Evolutionary conservation across 2,113 vertebrate species (phyloP), one percentile per base, ranked within the genome.

Genomic region (Pteropus alecto): DNA sequence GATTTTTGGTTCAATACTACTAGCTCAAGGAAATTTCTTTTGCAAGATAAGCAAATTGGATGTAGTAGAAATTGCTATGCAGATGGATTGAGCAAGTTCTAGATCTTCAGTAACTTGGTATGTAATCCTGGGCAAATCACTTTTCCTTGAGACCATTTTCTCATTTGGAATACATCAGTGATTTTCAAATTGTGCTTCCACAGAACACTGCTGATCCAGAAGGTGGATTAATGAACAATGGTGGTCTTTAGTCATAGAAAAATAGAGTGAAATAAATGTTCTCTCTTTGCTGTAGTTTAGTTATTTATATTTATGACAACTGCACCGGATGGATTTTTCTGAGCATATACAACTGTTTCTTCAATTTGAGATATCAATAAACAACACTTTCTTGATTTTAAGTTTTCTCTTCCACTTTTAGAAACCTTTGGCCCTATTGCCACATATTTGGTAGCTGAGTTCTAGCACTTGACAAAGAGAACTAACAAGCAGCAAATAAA

Each of bases 91-190:
- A 84, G 21, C 43, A 92, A n/a, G 14, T 86, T 89, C 43, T 91
- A 60, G 30, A 83, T 95, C 28, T 81, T 90, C 48, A 70, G 1
- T 89, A 85, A 85, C 38, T 88, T 96, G 35, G n/a, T 90, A 30
- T 74, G 21, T 63, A 92, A 89, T 61, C 54, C 61, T 58, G 63
- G 46, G 67, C 84, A 90, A 97, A 87, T 94, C 76, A 87, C 81
- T 96, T 93, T 93, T 96, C 89, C 6, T 82, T 91, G 76, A 95
- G 35, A 82, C 18, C 26, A 65, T 90, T 77, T 71, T 87, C 74
- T 95, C 46, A 81, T 87, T 76, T 93, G 91, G 79, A 92, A 30
- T 51, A 95, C 70, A 90, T 95, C 68, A 95, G 87, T 71, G 73
- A 58, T 93, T 95, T 97, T 87, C 84, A 79, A 87, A 68, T 13